A percentile compares a stretch with the other conserved stretches of the same genome.
These are phyloP conservation scores for Pterostichus niger DNA, from an alignment of 2,888 invertebrate genomes.

Conservation along the genomic window DNA sequence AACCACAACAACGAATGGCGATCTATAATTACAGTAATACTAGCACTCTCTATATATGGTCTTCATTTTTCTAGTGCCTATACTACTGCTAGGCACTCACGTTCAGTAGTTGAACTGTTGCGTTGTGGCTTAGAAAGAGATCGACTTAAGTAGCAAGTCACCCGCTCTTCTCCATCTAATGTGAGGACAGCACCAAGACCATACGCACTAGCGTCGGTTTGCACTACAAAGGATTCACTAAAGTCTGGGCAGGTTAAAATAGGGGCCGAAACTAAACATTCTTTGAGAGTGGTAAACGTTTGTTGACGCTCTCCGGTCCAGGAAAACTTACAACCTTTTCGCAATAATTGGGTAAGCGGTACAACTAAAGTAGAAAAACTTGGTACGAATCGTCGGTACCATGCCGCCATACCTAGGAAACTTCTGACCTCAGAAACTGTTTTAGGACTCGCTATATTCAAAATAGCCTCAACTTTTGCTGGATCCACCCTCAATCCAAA, in stretches of 20 bases:
- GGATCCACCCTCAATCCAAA: slow-evolving; percentile 68
- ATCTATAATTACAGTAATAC: not conserved
- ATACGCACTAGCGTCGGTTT: too few relatives aligned
- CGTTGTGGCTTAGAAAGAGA: not conserved
- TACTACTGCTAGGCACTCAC: not conserved
- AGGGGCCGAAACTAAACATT: not conserved
- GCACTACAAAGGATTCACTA: too few relatives aligned
- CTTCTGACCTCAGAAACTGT: slow-evolving; percentile 55
- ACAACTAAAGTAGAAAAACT: slow-evolving; percentile 8
- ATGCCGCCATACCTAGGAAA: slow-evolving; percentile 61
- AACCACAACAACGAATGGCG: not conserved
- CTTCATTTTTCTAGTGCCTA: not conserved
- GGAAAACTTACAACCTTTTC: not conserved
- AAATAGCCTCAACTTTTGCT: slow-evolving; percentile 65
- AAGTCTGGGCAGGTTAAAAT: too few relatives aligned
- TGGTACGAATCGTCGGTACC: slow-evolving; percentile 62
- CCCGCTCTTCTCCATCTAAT: not conserved
- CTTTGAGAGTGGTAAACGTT: not conserved
- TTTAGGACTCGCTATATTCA: slow-evolving; percentile 58
- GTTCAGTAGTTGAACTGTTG: not conserved
- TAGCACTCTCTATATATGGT: not conserved
- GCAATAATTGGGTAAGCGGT: slow-evolving; percentile 15
- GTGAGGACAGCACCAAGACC: not conserved
- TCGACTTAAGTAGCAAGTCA: not conserved
- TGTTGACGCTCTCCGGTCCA: not conserved